phyloP scores from a whole-genome alignment of 2,888 invertebrate species.

The Phorcus lineatus region DNA sequence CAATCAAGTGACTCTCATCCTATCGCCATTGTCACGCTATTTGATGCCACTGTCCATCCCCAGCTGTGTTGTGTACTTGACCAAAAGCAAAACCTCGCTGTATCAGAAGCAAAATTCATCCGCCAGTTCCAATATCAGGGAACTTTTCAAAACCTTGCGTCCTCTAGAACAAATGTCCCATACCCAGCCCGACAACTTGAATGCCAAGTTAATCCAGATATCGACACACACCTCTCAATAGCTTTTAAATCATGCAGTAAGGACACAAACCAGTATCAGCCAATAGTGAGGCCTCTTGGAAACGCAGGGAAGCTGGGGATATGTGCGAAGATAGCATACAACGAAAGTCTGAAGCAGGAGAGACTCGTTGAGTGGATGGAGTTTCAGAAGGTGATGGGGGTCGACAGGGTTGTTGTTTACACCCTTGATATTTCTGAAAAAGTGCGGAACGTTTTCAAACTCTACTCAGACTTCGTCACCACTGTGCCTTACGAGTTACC shows the following conservation, averaged over 20 bases:
- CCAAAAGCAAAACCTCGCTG: too few species aligned
- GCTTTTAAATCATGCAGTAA: neutral
- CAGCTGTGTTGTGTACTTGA: too few species aligned
- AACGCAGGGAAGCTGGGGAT: conserved; percentile 4
- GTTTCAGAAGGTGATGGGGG: conserved; percentile 28
- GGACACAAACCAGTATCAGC: neutral
- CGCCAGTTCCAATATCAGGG: too few species aligned
- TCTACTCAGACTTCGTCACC: conserved; percentile 19
- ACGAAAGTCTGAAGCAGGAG: neutral
- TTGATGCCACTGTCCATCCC: too few species aligned
- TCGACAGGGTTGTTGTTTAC: conserved; percentile 26
- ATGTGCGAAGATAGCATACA: conserved; percentile 26
- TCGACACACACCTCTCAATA: neutral
- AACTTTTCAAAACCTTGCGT: too few species aligned
- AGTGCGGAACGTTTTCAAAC: neutral
- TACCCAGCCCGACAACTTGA: neutral
- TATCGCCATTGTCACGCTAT: too few species aligned
- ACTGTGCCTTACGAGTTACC: conserved; percentile 21
- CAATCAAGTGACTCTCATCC: too few species aligned
- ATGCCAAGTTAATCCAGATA: neutral
- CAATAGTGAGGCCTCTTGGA: neutral
- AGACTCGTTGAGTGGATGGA: conserved; percentile 33
- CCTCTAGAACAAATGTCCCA: too few species aligned
- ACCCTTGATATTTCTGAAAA: neutral
- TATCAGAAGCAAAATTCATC: too few species aligned